phyloP scores from a whole-genome alignment of 1,140 invertebrate species.

The Hycleus phaleratus region DNA sequence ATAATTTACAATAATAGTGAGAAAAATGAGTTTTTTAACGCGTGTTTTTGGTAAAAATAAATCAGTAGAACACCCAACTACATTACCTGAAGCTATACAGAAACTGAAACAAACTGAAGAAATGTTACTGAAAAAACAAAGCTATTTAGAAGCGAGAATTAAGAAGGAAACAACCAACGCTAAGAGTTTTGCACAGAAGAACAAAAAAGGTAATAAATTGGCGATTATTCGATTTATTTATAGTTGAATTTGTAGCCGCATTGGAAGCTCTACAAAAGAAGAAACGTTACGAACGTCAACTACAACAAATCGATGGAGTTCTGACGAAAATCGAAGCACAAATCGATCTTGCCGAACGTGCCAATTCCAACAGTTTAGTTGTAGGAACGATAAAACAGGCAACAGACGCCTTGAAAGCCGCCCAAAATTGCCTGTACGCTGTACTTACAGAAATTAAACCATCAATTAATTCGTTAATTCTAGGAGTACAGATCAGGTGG shows the following conservation, averaged over 20 bases:
- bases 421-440: slow-evolving; percentile 90
- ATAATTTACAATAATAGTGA: too few relatives aligned
- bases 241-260: slow-evolving; percentile 43
- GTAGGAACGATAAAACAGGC: slow-evolving; percentile 92
- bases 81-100: background rate
- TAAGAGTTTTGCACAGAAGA: background rate
- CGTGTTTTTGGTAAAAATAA: background rate
- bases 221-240: background rate
- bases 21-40: slow-evolving; percentile 7
- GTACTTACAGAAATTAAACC: slow-evolving; percentile 5
- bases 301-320: slow-evolving; percentile 96
- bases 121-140: background rate
- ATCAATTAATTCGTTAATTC: slow-evolving; percentile 14
- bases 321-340: slow-evolving; percentile 97
- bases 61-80: background rate
- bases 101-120: slow-evolving; percentile 1
- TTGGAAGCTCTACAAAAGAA: slow-evolving; percentile 94
- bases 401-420: slow-evolving; percentile 90
- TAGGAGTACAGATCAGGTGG: slow-evolving; percentile 94
- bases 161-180: slow-evolving; percentile 1
- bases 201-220: slow-evolving; percentile 4
- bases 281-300: slow-evolving; percentile 93
- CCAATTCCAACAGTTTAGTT: slow-evolving; percentile 95
- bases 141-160: background rate
- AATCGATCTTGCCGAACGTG: slow-evolving; percentile 91